Conservation (phyloP, 2,888 invertebrate species). For the Papilio gigon region DNA sequence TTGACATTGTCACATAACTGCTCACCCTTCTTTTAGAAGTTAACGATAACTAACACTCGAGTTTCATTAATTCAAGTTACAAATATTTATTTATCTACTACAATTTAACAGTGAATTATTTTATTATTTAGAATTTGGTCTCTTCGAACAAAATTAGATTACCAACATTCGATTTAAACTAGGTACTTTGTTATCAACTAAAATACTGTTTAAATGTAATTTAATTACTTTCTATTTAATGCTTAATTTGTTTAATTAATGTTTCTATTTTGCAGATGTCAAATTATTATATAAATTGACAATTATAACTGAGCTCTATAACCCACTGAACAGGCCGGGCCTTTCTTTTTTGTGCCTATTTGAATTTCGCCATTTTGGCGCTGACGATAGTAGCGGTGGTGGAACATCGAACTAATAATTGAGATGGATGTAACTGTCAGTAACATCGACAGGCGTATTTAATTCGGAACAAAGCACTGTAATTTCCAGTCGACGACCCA, state of each 20-base stretch:
- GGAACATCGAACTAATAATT: too few relatives aligned
- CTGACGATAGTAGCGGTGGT: too few relatives aligned
- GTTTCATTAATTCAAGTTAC: not conserved
- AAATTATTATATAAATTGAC: not conserved
- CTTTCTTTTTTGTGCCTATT: too few relatives aligned
- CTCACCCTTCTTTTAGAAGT: slow-evolving; percentile 21
- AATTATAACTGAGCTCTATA: too few relatives aligned
- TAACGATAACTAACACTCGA: slow-evolving; percentile 7
- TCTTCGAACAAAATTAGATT: not conserved
- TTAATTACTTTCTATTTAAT: not conserved
- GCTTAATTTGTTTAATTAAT: not conserved
- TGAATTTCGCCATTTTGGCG: too few relatives aligned
- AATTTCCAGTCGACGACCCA: too few relatives aligned
- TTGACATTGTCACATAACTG: not conserved
- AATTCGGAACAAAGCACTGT: too few relatives aligned
- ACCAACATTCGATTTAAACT: not conserved
- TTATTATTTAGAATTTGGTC: not conserved
- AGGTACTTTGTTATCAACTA: not conserved
- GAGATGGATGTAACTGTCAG: too few relatives aligned
- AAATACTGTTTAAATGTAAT: not conserved
- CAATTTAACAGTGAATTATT: slow-evolving; percentile 1
- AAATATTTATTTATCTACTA: not conserved
- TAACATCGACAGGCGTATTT: too few relatives aligned
- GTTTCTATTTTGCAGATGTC: not conserved
- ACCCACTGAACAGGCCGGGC: too few relatives aligned